Evolutionary conservation across 2,113 vertebrate species (phyloP).

Genomic region (Lucifuga dentata): DNA sequence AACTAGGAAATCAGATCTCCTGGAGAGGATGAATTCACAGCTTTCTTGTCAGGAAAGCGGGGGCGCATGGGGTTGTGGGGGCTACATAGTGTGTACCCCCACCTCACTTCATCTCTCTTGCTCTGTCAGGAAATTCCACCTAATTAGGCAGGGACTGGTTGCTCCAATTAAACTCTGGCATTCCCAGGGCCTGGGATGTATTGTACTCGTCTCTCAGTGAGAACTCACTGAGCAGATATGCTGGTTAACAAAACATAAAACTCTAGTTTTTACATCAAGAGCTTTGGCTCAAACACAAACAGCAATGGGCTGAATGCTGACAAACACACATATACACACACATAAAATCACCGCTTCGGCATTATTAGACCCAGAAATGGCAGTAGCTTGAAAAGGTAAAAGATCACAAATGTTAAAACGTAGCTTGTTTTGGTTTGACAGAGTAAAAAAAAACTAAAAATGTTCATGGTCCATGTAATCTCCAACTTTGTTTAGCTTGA

Average conservation of each 20-base stretch:
- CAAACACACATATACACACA: constrained; percentile 33
- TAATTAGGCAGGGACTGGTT: constrained; percentile 75
- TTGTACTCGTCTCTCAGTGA: constrained; percentile 52
- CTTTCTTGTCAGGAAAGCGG: constrained; percentile 40
- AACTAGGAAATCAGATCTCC: constrained; percentile 14
- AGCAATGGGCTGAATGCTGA: constrained; percentile 32
- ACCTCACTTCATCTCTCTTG: constrained; percentile 37
- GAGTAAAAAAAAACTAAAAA: too few species aligned
- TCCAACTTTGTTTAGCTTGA: too few species aligned
- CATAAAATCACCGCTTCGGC: constrained; percentile 39
- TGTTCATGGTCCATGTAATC: too few species aligned
- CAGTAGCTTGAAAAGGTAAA: too few species aligned
- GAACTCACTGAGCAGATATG: constrained; percentile 29
- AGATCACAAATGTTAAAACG: too few species aligned
- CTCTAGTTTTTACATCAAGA: constrained; percentile 42
- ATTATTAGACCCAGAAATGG: too few species aligned
- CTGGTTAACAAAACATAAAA: constrained; percentile 22
- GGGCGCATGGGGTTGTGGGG: constrained; percentile 2
- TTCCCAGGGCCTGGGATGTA: constrained; percentile 70
- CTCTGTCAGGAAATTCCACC: constrained; percentile 81
- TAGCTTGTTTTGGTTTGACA: too few species aligned
- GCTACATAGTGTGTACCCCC: constrained; percentile 3
- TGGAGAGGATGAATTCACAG: constrained; percentile 17
- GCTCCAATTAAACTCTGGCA: constrained; percentile 78
- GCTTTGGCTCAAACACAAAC: constrained; percentile 44